These are phyloP conservation scores for Nestor notabilis DNA, from an alignment of 2,113 vertebrate species.

Conservation along the genomic window DNA sequence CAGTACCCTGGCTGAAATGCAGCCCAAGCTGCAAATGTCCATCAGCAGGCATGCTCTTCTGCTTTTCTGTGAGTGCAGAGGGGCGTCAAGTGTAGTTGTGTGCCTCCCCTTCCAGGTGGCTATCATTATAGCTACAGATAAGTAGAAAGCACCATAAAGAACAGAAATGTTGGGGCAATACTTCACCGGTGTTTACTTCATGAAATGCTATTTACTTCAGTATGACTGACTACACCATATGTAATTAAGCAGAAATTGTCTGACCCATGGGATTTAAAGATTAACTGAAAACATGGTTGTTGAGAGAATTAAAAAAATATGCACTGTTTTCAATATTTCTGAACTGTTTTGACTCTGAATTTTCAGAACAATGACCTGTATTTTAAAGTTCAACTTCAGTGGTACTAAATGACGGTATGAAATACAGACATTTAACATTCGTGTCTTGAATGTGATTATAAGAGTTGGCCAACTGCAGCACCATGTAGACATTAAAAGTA, in stretches of 20 bases:
- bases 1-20: neutral
- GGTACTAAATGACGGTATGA: neutral
- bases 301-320: neutral
- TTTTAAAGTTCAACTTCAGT: neutral
- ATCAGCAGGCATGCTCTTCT: neutral
- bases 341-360: slow-evolving; percentile 26
- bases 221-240: neutral
- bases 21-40: neutral
- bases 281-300: neutral
- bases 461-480: slow-evolving; percentile 30
- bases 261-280: neutral
- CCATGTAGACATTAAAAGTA: neutral
- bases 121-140: neutral
- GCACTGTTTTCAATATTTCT: neutral
- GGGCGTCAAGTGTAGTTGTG: neutral
- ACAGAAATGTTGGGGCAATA: neutral
- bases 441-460: slow-evolving; percentile 13
- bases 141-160: neutral
- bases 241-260: neutral
- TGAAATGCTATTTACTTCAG: neutral
- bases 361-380: neutral
- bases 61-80: neutral
- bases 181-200: neutral
- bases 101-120: neutral
- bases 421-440: slow-evolving; percentile 1